Evolutionary conservation across 2,113 vertebrate species (phyloP).

Genomic region (Dasyurus viverrinus): DNA sequence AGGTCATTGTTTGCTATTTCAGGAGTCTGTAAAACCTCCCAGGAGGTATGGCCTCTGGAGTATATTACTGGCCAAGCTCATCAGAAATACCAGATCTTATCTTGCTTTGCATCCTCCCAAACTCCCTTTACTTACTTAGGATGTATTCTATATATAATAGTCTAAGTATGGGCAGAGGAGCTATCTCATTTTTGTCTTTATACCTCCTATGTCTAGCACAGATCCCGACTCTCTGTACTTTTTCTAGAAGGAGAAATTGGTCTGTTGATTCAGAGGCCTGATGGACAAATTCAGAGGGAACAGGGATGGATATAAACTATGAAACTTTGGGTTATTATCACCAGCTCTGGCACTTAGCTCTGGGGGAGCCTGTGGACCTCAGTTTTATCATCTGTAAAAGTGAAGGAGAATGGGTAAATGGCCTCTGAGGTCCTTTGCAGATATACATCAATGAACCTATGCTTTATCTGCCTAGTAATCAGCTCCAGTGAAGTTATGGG

Average conservation of each 20-base stretch:
- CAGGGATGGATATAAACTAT: not conserved
- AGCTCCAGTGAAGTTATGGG: not conserved
- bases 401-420: not conserved
- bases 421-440: not conserved
- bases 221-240: not conserved
- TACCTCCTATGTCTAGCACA: not conserved
- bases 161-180: not conserved
- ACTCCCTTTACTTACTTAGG: not conserved
- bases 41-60: slow-evolving; percentile 18
- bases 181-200: not conserved
- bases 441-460: not conserved
- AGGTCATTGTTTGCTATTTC: slow-evolving; percentile 12
- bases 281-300: not conserved
- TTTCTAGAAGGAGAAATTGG: not conserved
- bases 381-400: not conserved
- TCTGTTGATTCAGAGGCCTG: not conserved
- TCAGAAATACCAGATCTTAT: not conserved
- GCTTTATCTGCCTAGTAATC: not conserved
- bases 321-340: not conserved
- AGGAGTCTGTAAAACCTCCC: slow-evolving; percentile 6
- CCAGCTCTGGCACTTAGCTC: not conserved
- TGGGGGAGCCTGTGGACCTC: not conserved
- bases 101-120: not conserved
- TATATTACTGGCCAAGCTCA: not conserved
- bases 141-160: not conserved